phyloP scores from a whole-genome alignment of 53 echinoderm and acorn worm genomes.

The Crossaster papposus region DNA sequence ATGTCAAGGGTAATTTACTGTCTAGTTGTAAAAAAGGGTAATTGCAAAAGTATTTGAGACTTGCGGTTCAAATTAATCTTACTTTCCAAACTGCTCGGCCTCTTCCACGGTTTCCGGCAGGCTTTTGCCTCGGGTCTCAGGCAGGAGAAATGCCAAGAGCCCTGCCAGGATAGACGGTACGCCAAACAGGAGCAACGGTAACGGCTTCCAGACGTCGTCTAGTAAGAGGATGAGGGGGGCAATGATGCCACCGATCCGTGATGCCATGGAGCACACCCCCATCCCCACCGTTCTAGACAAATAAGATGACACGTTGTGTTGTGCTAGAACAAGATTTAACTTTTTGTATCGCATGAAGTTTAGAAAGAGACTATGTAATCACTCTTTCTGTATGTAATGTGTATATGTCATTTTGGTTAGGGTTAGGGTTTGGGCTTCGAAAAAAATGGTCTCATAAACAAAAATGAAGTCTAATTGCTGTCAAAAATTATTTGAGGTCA shows the following conservation, averaged over 20 bases:
- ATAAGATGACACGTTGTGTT: background rate
- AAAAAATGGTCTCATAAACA: too few species aligned
- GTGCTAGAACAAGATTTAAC: background rate
- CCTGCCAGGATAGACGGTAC: slow-evolving; percentile 68
- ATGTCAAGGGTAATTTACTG: too few species aligned
- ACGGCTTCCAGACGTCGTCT: slow-evolving; percentile 52
- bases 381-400: too few species aligned
- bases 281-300: slow-evolving; percentile 66
- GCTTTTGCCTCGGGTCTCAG: slow-evolving; percentile 68
- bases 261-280: slow-evolving; percentile 74
- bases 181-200: slow-evolving; percentile 74
- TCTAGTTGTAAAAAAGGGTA: too few species aligned
- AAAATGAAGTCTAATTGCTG: too few species aligned
- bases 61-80: slow-evolving; percentile 17
- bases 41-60: too few species aligned
- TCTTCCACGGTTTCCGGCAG: slow-evolving; percentile 80
- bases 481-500: too few species aligned
- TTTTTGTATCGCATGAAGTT: too few species aligned
- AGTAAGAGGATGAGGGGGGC: slow-evolving; percentile 74
- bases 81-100: slow-evolving; percentile 71
- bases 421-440: too few species aligned
- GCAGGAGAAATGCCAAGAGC: slow-evolving; percentile 70
- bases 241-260: slow-evolving; percentile 73
- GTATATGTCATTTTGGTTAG: too few species aligned
- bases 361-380: too few species aligned